Evolutionary conservation across 2,888 invertebrate genomes (phyloP), one percentile per base, ranked within the genome.

Genomic region (Neoascia interrupta): DNA sequence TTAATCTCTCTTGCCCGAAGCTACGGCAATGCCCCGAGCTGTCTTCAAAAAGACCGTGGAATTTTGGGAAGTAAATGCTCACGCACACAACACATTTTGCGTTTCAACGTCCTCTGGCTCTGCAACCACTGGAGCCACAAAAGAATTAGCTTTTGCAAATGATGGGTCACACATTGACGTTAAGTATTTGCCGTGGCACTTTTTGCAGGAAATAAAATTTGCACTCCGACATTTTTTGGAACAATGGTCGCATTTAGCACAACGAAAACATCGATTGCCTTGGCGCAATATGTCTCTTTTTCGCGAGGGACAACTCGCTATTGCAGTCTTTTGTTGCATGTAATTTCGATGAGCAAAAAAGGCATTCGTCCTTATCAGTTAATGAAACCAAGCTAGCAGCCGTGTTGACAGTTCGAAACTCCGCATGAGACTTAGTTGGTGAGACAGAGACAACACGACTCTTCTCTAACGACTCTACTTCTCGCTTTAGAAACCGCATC

Each of bases 111-210:
- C 31, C 18, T 1, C 13, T 3, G 19, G 11, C 8, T n/a, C 4
- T 3, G 5, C 8, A 0, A 19, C 1, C n/a, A 8, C 3, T 10
- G n/a, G n/a, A n/a, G n/a, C n/a, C n/a, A n/a, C n/a, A n/a, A n/a
- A n/a, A n/a, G n/a, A n/a, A n/a, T n/a, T n/a, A n/a, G n/a, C n/a
- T 11, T 15, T 34, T 21, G 34, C 36, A 5, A 54, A 39, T 0
- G 37, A 37, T 26, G 66, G 64, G 3, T 54, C 45, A 5, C 64
- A 64, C 53, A 36, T 43, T 5, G 43, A 11, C 10, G 45, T 43
- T 1, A 53, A 16, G 15, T 66, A 36, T 34, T 47, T 66, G 1
- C 37, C 39, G 18, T 28, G 45, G 26, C 54, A 56, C 11, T 28
- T 66, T 8, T 28, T 47, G 5, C 56, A 56, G 4, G 13, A 36